phyloP scores from a whole-genome alignment of 2,797 vertebrate genomes.

The Crax fasciolata region DNA sequence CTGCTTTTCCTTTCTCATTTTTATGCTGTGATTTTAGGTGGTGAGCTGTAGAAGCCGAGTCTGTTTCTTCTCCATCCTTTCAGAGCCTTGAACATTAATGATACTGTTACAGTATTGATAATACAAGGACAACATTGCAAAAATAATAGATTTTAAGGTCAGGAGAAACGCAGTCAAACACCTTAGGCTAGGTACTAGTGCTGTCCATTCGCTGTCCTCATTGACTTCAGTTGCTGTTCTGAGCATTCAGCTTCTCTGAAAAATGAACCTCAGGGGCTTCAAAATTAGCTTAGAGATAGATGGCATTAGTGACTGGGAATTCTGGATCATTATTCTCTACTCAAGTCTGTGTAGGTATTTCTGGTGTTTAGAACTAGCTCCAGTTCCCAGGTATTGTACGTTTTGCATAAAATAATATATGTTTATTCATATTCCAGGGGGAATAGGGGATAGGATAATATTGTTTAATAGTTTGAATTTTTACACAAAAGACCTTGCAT shows the following conservation, averaged over 20 bases:
- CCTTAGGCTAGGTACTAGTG: neutral
- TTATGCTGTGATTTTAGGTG: slow-evolving; percentile 74
- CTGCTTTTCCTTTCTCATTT: slow-evolving; percentile 60
- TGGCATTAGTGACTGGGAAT: neutral
- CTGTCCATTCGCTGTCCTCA: neutral
- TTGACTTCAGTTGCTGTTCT: neutral
- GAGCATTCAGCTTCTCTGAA: neutral
- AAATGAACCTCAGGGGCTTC: neutral
- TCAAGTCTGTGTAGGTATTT: neutral
- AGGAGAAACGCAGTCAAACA: slow-evolving; percentile 12
- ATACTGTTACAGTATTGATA: slow-evolving; percentile 60
- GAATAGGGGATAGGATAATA: neutral
- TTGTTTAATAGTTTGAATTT: neutral
- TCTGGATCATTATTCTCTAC: neutral
- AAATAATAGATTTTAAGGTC: slow-evolving; percentile 18
- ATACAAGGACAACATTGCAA: slow-evolving; percentile 19
- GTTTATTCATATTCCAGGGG: neutral
- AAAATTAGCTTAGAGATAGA: neutral
- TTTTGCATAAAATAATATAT: neutral
- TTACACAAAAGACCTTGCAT: neutral
- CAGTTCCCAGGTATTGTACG: neutral
- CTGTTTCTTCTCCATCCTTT: slow-evolving; percentile 68
- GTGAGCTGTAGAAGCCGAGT: slow-evolving; percentile 54
- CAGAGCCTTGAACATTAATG: slow-evolving; percentile 48
- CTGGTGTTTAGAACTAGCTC: neutral